Evolutionary conservation across 2,888 invertebrate genomes (phyloP).

Genomic region (Biston stratarius): DNA sequence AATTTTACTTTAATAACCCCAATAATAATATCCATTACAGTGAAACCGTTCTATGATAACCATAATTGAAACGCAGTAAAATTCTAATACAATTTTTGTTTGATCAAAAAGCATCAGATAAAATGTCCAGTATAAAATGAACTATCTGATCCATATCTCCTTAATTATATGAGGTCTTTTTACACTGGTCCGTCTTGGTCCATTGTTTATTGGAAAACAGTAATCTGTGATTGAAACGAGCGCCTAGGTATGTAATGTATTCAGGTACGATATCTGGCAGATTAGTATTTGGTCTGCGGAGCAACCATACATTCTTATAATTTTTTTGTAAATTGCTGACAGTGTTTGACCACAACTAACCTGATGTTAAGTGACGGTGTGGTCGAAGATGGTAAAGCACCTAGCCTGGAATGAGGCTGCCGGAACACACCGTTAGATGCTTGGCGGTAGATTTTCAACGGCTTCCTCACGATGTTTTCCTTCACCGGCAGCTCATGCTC

Average conservation of each 20-base stretch:
- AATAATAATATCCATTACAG: neutral
- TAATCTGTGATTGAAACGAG: conserved; percentile 31
- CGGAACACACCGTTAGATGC: too few species aligned
- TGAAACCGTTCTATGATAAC: neutral
- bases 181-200: conserved; percentile 22
- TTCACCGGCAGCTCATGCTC: too few species aligned
- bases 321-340: too few species aligned
- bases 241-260: conserved; percentile 9
- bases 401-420: too few species aligned
- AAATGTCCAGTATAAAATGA: conserved; percentile 29
- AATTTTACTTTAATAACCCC: neutral
- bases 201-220: conserved; percentile 43
- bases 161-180: conserved; percentile 14
- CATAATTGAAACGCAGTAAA: conserved; percentile 25
- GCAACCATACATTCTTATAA: too few species aligned
- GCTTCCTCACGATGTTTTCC: too few species aligned
- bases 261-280: neutral
- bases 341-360: too few species aligned
- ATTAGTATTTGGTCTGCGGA: neutral
- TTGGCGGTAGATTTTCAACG: too few species aligned
- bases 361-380: too few species aligned
- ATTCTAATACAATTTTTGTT: conserved; percentile 32
- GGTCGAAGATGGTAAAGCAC: too few species aligned
- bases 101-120: conserved; percentile 33
- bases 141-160: neutral